A percentile compares a stretch with the other conserved stretches of the same genome.
phyloP scores from a whole-genome alignment of 1,140 invertebrate species.

The Microplitis demolitor region DNA sequence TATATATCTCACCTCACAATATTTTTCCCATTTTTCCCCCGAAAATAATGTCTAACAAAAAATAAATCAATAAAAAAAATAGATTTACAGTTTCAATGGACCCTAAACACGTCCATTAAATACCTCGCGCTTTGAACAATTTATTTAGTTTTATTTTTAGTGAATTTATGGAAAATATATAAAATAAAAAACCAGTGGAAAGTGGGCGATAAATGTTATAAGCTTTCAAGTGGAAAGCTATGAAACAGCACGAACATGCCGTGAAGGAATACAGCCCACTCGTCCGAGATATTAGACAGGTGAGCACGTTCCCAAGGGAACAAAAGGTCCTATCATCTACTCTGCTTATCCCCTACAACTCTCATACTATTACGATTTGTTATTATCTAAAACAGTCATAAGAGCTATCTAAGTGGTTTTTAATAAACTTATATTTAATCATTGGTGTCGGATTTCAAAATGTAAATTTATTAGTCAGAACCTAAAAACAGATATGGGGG shows the following conservation, averaged over 20 bases:
- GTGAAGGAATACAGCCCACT: constrained; percentile 44
- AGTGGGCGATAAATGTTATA: constrained; percentile 45
- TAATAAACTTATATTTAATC: constrained; percentile 57
- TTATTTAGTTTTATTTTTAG: background rate
- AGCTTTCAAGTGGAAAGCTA: constrained; percentile 29
- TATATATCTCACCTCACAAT: too few relatives aligned
- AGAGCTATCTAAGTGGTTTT: constrained; percentile 53
- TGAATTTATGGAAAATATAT: constrained; percentile 3
- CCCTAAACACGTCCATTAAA: constrained; percentile 10
- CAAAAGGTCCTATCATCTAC: constrained; percentile 53
- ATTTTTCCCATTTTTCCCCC: too few relatives aligned
- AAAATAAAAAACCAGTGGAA: constrained; percentile 24
- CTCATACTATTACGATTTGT: constrained; percentile 27
- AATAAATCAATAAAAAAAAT: background rate
- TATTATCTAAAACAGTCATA: constrained; percentile 49
- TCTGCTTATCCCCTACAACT: constrained; percentile 36
- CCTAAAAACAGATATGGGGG: background rate
- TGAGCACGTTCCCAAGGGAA: constrained; percentile 55
- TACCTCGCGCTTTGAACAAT: background rate
- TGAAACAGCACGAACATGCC: constrained; percentile 34
- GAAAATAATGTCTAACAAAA: too few relatives aligned
- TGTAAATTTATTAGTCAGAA: background rate
- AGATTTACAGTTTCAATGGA: background rate
- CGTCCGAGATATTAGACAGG: constrained; percentile 56
- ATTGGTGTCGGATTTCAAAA: constrained; percentile 45